Evolutionary conservation across 2,113 vertebrate species (phyloP), one percentile per base, ranked within the genome.

Genomic region (Bujurquina vittata): DNA sequence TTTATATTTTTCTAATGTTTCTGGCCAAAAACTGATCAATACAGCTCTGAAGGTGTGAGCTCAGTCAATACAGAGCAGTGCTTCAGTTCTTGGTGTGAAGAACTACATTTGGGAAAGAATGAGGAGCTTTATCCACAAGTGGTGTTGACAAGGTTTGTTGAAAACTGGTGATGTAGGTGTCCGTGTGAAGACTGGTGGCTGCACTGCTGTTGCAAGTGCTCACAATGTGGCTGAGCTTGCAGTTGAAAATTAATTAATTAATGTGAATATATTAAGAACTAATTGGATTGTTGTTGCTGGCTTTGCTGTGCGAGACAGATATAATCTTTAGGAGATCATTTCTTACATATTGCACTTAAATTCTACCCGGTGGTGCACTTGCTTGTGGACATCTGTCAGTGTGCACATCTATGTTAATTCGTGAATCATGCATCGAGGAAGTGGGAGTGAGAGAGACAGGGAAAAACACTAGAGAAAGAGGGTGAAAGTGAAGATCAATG

Each of bases 401-500:
- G 75, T 56, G 59, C 49, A 79, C 58, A 75, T 90, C 52, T 60
- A 22, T 67, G 78, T 77, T 65, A 81, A 87, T 58, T 43, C 12
- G 37, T 79, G 62, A 69, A 76, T 84, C 72, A 69, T 60, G 60
- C 31, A 31, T 60, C 49, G 46, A 79, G 73, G 75, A 79, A 84
- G 79, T 46, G 80, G 65, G 75, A 84, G 80, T 74, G 54, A 87
- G 78, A 81, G 58, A 73, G 37, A 79, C 1, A 1, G 60, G 62
- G 20, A 85, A 62, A 78, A 76, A 85, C 72, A 85, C 63, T 26
- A 73, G 72, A 80, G 76, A 79, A 75, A 52, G 49, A 85, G 81
- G 85, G 84, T 83, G 81, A 77, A 87, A 77, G 77, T 79, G 79
- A 80, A 89, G 86, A 85, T 90, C 84, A 85, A 67, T 90, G 81